Evolutionary conservation across 2,113 vertebrate genomes (phyloP).

Genomic region (Microcebus griseorufus): DNA sequence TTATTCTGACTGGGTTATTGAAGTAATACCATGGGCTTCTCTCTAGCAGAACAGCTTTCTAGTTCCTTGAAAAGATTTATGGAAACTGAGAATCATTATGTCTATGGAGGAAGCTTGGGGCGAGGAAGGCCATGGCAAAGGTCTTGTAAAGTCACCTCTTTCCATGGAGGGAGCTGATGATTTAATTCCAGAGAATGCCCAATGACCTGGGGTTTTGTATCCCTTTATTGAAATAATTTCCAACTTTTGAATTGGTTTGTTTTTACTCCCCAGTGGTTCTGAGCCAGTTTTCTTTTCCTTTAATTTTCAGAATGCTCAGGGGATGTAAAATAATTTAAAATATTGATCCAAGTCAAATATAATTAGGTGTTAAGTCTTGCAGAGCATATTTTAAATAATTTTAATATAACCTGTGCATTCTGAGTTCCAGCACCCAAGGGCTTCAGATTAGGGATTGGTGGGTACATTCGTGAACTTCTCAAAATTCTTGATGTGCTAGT

Average conservation of each 20-base stretch:
- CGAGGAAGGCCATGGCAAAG: neutral
- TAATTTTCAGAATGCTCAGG: slow-evolving; percentile 15
- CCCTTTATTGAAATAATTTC: neutral
- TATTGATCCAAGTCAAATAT: slow-evolving; percentile 18
- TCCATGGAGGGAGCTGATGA: neutral
- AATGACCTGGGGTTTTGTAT: neutral
- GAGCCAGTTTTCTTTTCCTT: neutral
- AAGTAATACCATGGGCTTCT: neutral
- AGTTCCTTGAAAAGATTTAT: neutral
- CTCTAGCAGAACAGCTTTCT: neutral
- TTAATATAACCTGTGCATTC: neutral
- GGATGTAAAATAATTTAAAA: slow-evolving; percentile 31
- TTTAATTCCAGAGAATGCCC: neutral
- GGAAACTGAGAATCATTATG: neutral
- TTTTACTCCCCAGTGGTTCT: neutral
- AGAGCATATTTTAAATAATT: slow-evolving; percentile 22
- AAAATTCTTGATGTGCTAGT: neutral
- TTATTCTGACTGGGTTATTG: neutral
- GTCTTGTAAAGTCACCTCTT: neutral
- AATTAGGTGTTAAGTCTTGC: slow-evolving; percentile 1
- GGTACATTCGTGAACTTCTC: neutral
- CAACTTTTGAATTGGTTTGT: neutral
- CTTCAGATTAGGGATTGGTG: neutral
- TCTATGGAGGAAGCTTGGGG: neutral
- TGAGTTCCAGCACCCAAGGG: neutral